Conservation (phyloP, 2,888 invertebrate species). For the Drepana falcataria region DNA sequence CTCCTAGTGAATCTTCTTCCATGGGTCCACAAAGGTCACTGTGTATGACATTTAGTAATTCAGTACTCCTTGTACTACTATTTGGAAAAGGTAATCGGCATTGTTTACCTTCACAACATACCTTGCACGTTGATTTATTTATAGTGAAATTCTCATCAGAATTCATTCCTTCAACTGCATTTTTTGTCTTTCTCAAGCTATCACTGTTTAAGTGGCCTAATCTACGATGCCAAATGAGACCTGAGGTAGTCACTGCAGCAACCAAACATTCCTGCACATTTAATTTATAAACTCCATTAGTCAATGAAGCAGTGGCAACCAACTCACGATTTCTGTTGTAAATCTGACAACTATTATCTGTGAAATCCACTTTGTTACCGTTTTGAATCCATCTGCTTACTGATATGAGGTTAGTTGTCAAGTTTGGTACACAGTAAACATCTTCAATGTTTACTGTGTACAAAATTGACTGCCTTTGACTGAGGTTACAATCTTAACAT, state of each 20-base stretch:
- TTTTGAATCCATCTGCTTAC: conserved; percentile 6
- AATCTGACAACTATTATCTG: background rate
- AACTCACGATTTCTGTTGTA: conserved; percentile 4
- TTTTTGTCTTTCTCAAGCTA: too few species aligned
- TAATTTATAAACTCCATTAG: conserved; percentile 15
- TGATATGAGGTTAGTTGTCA: conserved; percentile 3
- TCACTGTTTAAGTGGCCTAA: too few species aligned
- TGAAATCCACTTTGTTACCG: conserved; percentile 6
- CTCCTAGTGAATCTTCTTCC: too few species aligned
- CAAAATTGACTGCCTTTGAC: conserved; percentile 4
- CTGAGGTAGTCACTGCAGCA: conserved; percentile 8
- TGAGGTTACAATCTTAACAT: conserved; percentile 7
- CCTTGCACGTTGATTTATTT: too few species aligned
- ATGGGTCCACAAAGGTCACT: too few species aligned
- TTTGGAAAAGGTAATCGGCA: too few species aligned
- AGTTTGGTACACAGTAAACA: conserved; percentile 3
- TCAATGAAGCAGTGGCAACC: conserved; percentile 7
- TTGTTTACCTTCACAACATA: too few species aligned
- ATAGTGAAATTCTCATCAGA: too few species aligned
- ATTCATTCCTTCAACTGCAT: too few species aligned
- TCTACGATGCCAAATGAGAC: conserved; percentile 14
- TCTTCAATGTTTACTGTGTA: conserved; percentile 2
- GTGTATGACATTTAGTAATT: too few species aligned
- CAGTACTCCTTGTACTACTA: too few species aligned
- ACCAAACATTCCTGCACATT: conserved; percentile 4